Evolutionary conservation across 2,113 vertebrate species (phyloP), one percentile per base, ranked within the genome.

Genomic region (Formicarius rufipectus): DNA sequence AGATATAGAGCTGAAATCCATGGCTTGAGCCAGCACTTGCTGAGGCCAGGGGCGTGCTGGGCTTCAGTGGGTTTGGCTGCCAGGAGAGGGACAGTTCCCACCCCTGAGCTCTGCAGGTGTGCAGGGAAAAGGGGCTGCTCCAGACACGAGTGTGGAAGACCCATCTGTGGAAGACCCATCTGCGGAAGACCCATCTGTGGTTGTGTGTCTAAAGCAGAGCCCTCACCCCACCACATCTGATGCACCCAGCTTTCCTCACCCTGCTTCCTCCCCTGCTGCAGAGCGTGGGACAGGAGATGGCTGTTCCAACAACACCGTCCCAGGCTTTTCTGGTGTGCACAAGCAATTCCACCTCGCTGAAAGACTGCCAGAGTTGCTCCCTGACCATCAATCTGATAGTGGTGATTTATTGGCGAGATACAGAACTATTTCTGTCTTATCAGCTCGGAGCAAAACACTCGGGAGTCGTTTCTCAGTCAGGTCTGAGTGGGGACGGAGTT

Each of bases 401-500:
- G 62, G 10, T 75, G 74, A 71, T 91, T 87, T 95, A 49, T 25
- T 47, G 67, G 58, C 1, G 21, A 89, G 77, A 84, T 53, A 81
- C 1, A 7, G 39, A 84, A 30, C 30, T 47, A 20, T 42, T 95
- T 53, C 49, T 90, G 12, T 20, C 62, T 55, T 76, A 59, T 10
- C 76, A 52, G 3, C 28, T 3, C 16, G 49, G 45, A 68, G 81
- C 49, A 85, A 56, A 73, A 4, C 1, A 2, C 14, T 58, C 59
- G 27, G 64, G 72, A 87, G 77, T 5, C n/a, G 53, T 42, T 93
- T 28, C 62, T 66, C 49, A 21, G 23, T 4, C 52, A 64, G 49
- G 19, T 55, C 42, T 6, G 8, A n/a, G 76, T 14, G 45, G 24
- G 42, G 53, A 4, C 0, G 0, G 11, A 33, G 58, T 71, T 35